Base-by-base conservation (phyloP, 2,113 vertebrate genomes). In the Chitala chitala region DNA sequence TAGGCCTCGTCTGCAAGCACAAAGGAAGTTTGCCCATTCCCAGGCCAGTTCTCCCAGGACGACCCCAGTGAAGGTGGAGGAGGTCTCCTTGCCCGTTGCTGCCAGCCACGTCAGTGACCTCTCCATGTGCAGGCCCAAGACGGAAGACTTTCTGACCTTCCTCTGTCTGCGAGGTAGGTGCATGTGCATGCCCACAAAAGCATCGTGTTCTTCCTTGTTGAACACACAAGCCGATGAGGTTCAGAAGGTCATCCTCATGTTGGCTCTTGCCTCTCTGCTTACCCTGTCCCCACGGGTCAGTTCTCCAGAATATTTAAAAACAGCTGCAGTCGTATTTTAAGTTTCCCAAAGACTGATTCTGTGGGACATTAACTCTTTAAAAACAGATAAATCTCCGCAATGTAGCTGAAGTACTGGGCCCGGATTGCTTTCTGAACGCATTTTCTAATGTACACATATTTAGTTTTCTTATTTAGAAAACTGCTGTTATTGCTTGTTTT, bases 21-120 rank as follows among this genome's bases (percentile, higher is more conserved):
- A 95, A 91, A 93, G 94, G 87, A 95, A 95, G 86, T 95, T 95
- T 90, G 94, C 94, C 81, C 94, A 95, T 80, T 95, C 93, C 79
- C 94, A 94, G 88, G 93, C 94, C 78, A 93, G 92, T 79, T 94
- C 93, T 73, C 94, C 94, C 85, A 92, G 89, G 87, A 91, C 92
- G 91, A 94, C 94, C 85, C 93, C 92, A 73, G 85, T 93, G 64
- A 95, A 95, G 88, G 86, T 92, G 88, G 90, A 90, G 85, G 92
- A 93, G 83, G 91, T 92, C 38, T 81, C 90, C 81, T 88, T 92
- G 81, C 90, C 91, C 81, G 91, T 90, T 82, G 91, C 92, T 75
- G 86, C 86, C 69, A 90, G 92, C 84, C 92, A 92, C 80, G 92
- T 93, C 82, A 93, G 90, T 80, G 92, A 94, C 88, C 93, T 94